A percentile compares a stretch with the other conserved stretches of the same genome.
phyloP scores from a whole-genome alignment of 1,140 invertebrate genomes.

The Meteorus sp. region DNA sequence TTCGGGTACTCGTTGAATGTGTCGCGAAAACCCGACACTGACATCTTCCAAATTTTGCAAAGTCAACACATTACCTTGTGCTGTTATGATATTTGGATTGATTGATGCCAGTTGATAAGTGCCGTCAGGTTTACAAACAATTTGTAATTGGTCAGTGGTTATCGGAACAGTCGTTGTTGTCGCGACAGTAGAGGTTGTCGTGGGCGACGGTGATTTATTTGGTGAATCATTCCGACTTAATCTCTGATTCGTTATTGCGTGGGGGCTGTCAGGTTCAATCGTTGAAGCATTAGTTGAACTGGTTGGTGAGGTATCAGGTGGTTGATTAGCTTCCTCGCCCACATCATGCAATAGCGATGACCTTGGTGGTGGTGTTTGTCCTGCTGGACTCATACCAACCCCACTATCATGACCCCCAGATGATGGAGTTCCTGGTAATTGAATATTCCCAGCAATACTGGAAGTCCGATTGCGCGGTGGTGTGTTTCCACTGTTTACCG shows the following conservation, averaged over 20 bases:
- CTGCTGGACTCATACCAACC: conserved; percentile 56
- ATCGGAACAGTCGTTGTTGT: conserved; percentile 33
- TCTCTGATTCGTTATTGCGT: conserved; percentile 34
- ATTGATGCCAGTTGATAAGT: conserved; percentile 48
- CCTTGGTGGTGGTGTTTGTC: conserved; percentile 50
- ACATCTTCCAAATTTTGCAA: conserved; percentile 49
- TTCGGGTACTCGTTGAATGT: conserved; percentile 29
- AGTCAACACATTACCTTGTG: conserved; percentile 44
- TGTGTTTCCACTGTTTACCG: conserved; percentile 45
- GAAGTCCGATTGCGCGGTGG: conserved; percentile 43
- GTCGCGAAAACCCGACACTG: conserved; percentile 35
- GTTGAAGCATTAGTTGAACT: conserved; percentile 30
- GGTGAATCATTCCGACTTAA: conserved; percentile 45
- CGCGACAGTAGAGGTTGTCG: conserved; percentile 17
- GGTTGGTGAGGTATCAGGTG: conserved; percentile 45
- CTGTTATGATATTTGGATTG: conserved; percentile 38
- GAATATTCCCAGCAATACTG: conserved; percentile 41
- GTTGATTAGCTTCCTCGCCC: conserved; percentile 53
- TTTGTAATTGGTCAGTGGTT: conserved; percentile 46
- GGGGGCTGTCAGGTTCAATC: conserved; percentile 27
- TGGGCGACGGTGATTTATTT: conserved; percentile 47
- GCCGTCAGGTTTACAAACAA: conserved; percentile 53
- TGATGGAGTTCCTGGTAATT: conserved; percentile 47
- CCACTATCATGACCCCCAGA: conserved; percentile 54
- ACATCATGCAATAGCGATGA: conserved; percentile 50